phyloP scores from a whole-genome alignment of 2,888 invertebrate species.

The Diploptera punctata region DNA sequence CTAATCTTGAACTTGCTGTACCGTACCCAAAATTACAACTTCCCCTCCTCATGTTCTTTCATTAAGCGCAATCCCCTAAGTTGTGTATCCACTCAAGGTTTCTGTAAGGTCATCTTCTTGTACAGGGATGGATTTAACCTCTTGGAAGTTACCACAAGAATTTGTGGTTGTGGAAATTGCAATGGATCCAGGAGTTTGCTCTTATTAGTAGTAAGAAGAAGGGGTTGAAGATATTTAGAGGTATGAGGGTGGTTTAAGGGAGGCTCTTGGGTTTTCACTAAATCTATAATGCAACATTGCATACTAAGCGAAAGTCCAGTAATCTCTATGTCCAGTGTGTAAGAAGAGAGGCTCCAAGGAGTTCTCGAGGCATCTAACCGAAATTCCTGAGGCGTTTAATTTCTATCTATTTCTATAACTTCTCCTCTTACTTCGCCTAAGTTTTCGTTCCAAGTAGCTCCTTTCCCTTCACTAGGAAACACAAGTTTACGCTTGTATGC shows the following conservation, averaged over 20 bases:
- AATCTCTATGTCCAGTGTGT: conserved; percentile 9
- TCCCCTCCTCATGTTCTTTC: not conserved
- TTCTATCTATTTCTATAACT: conserved; percentile 35
- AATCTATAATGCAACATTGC: conserved; percentile 19
- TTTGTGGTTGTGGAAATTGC: conserved; percentile 28
- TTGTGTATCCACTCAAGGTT: not conserved
- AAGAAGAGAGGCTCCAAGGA: not conserved
- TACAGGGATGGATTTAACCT: conserved; percentile 17
- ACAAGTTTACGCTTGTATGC: conserved; percentile 14
- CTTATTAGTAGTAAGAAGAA: not conserved
- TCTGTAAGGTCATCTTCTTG: conserved; percentile 5
- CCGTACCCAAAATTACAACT: not conserved
- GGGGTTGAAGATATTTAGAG: conserved; percentile 9
- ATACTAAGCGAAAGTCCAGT: conserved; percentile 18
- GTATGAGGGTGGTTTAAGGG: not conserved
- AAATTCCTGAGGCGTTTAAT: conserved; percentile 40
- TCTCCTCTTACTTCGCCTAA: not conserved
- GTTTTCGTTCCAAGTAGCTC: conserved; percentile 15
- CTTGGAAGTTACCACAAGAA: conserved; percentile 28
- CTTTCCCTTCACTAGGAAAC: not conserved
- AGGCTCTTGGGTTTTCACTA: conserved; percentile 10
- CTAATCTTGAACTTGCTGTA: not conserved
- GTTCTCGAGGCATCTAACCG: not conserved
- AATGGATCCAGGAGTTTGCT: conserved; percentile 21
- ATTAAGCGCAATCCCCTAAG: not conserved